phyloP scores from a whole-genome alignment of 2,888 invertebrate species.

The Drosophila greeni region DNA sequence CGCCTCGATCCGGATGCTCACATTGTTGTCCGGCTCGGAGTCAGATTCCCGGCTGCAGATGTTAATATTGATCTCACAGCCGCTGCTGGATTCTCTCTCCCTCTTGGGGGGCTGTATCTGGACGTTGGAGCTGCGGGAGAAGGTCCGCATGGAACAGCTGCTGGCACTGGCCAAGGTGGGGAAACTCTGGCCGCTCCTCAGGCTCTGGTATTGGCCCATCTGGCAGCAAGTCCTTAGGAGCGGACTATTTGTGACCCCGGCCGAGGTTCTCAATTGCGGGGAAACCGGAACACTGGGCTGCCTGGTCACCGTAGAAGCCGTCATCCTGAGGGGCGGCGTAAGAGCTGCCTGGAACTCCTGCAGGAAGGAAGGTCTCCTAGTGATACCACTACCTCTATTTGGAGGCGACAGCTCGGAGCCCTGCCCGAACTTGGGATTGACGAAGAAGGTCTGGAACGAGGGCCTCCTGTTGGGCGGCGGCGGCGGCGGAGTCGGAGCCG shows the following conservation, averaged over 20 bases:
- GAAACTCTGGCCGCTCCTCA: constrained; percentile 33
- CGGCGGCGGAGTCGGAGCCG: constrained; percentile 10
- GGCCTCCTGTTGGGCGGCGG: not conserved
- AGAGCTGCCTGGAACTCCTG: constrained; percentile 44
- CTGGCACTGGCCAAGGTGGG: constrained; percentile 2
- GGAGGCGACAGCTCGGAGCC: not conserved
- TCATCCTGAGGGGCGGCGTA: not conserved
- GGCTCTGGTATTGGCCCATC: constrained; percentile 34
- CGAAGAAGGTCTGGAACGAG: constrained; percentile 62
- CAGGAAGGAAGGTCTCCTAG: constrained; percentile 54
- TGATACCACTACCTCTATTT: not conserved
- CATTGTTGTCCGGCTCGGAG: constrained; percentile 48
- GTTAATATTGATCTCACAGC: constrained; percentile 70
- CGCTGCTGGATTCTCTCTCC: constrained; percentile 45
- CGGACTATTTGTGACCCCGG: constrained; percentile 23
- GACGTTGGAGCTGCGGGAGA: not conserved
- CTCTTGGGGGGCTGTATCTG: constrained; percentile 13
- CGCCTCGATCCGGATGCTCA: constrained; percentile 65
- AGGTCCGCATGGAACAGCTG: constrained; percentile 8
- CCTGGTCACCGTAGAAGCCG: constrained; percentile 3
- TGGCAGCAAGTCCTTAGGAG: constrained; percentile 48
- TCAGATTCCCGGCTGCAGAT: constrained; percentile 48
- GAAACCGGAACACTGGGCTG: constrained; percentile 8
- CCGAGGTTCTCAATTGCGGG: constrained; percentile 2
- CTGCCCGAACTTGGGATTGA: constrained; percentile 62